Evolutionary conservation across 2,888 invertebrate genomes (phyloP).

Genomic region (Troides oblongomaculatus): DNA sequence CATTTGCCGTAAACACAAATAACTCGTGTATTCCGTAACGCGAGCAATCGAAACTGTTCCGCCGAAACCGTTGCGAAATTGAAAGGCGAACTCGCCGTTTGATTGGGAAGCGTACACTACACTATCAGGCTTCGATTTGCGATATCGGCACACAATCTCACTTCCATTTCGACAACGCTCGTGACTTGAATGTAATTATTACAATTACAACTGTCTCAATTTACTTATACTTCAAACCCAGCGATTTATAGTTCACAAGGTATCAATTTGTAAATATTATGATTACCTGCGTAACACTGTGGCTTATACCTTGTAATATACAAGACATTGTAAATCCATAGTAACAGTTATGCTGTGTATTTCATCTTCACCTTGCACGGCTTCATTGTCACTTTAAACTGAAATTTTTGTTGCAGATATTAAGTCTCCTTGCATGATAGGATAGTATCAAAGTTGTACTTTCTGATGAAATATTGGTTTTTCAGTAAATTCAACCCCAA

Average conservation of each 20-base stretch:
- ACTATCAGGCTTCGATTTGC: slow-evolving; percentile 31
- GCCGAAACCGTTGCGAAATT: slow-evolving; percentile 23
- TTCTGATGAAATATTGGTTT: not conserved
- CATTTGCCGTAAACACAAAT: not conserved
- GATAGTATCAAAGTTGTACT: too few relatives aligned
- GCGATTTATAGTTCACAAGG: not conserved
- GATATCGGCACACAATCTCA: slow-evolving; percentile 34
- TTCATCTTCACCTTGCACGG: too few relatives aligned
- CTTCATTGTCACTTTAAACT: too few relatives aligned
- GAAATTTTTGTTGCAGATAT: too few relatives aligned
- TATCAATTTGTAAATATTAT: not conserved
- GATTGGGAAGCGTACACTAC: slow-evolving; percentile 30
- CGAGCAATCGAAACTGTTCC: slow-evolving; percentile 1
- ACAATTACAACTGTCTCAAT: slow-evolving; percentile 26
- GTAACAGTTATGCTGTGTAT: too few relatives aligned
- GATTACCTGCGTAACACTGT: too few relatives aligned
- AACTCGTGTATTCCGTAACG: not conserved
- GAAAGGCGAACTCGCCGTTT: slow-evolving; percentile 10
- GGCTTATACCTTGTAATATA: too few relatives aligned
- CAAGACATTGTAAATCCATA: too few relatives aligned
- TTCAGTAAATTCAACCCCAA: not conserved
- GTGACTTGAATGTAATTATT: slow-evolving; percentile 33
- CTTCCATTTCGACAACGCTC: slow-evolving; percentile 27
- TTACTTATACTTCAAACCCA: not conserved
- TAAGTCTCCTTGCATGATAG: too few relatives aligned